Percentiles rank a stretch among this genome's conserved stretches.
Conservation (phyloP, 2,797 vertebrate species). For the Tenualosa ilisha region DNA sequence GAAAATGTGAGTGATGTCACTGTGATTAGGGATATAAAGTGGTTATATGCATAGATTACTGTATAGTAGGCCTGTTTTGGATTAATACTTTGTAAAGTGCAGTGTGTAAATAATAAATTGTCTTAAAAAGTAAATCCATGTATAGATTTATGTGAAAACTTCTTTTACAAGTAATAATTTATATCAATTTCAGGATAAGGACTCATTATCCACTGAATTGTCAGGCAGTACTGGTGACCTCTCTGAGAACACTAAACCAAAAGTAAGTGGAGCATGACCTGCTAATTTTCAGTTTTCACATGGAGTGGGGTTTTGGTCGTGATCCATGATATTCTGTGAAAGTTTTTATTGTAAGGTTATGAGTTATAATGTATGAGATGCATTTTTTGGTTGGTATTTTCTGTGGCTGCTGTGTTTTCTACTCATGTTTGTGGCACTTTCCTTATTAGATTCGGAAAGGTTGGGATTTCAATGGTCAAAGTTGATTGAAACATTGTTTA, state of each 20-base stretch:
- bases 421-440: neutral
- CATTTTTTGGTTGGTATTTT: no score
- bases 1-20: neutral
- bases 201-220: slow-evolving; percentile 38
- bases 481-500: no score
- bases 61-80: no score
- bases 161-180: no score
- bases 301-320: neutral
- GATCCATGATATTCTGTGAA: neutral
- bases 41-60: no score
- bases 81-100: no score
- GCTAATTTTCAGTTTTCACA: neutral
- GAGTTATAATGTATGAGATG: neutral
- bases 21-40: neutral
- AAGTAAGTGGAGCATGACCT: slow-evolving; percentile 21
- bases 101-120: no score
- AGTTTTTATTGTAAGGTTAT: no score
- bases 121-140: no score
- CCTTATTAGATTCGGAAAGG: neutral
- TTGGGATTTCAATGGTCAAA: neutral
- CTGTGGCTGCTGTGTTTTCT: no score
- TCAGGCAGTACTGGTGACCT: slow-evolving; percentile 54
- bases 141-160: no score
- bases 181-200: neutral
- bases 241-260: slow-evolving; percentile 54